Evolutionary conservation across 2,113 vertebrate genomes (phyloP), one percentile per base, ranked within the genome.

Genomic region (Coturnix japonica): DNA sequence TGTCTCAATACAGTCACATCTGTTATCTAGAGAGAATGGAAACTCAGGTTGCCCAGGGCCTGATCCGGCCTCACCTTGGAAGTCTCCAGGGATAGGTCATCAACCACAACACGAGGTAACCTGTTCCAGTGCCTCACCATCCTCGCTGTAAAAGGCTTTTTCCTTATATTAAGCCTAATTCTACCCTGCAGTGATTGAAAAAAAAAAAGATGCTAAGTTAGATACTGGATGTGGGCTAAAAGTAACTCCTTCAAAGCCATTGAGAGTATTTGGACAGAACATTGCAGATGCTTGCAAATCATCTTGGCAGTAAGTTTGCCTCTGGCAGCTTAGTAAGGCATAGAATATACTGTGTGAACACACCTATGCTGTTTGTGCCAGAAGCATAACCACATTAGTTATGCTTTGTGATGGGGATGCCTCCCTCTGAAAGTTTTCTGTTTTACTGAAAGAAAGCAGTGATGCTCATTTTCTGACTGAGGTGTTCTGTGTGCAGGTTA

Each of bases 401-500:
- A 22, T 6, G 2, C 28, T 69, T 67, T 87, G 18, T 59, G 44
- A 49, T 10, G 37, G 37, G 37, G 10, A 37, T 10, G 37, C 7
- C 37, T 10, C 37, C 37, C 37, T 37, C 37, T 37, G 37, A 37
- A 37, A 37, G 37, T 7, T 7, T 37, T 37, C 37, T 37, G 37
- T 37, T 37, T 37, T 37, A 37, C 37, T 37, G 37, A 37, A 37
- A 37, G 37, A 37, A 37, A 37, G 37, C 37, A 37, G 37, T 37
- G 37, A 37, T 37, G 37, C 37, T 37, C 37, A 7, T 37, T 37
- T 10, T 78, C 75, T 96, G 60, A 97, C 61, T 78, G 33, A 61
- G 44, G 23, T 84, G 25, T 87, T 96, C 35, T 96, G 63, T 89
- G 59, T 93, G 53, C 89, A 99, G 99, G 98, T 98, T 49, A 93